These are phyloP conservation scores for Cynaeus angustus DNA, from an alignment of 2,888 invertebrate genomes.

Conservation along the genomic window DNA sequence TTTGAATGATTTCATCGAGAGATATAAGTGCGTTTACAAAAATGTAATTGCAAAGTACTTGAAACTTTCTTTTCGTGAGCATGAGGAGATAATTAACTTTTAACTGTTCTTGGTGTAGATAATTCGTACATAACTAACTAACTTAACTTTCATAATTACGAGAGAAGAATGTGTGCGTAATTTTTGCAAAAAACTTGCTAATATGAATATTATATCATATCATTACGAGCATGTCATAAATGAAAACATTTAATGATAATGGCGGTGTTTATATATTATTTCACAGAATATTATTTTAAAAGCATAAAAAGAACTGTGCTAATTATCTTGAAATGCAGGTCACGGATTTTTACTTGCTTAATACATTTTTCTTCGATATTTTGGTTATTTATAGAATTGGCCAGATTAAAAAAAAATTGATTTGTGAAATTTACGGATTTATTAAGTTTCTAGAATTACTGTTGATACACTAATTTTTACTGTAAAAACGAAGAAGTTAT, in stretches of 20 bases:
- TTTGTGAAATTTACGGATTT: no score
- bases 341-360: not conserved
- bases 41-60: constrained; percentile 12
- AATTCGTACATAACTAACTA: not conserved
- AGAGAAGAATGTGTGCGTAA: not conserved
- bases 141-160: not conserved
- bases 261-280: not conserved
- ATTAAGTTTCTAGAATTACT: no score
- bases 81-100: constrained; percentile 8
- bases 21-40: constrained; percentile 8
- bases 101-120: not conserved
- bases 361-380: no score
- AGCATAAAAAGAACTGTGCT: not conserved
- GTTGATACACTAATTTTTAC: no score
- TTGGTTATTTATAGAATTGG: no score
- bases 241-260: no score
- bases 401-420: no score
- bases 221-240: no score
- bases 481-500: no score
- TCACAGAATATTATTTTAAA: not conserved
- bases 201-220: no score
- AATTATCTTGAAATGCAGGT: constrained; percentile 1
- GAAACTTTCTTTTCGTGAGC: constrained; percentile 10
- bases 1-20: constrained; percentile 22
- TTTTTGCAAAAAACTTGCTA: constrained; percentile 5